Evolutionary conservation across 2,797 vertebrate genomes (phyloP), one percentile per base, ranked within the genome.

Genomic region (Chaunax sp.): DNA sequence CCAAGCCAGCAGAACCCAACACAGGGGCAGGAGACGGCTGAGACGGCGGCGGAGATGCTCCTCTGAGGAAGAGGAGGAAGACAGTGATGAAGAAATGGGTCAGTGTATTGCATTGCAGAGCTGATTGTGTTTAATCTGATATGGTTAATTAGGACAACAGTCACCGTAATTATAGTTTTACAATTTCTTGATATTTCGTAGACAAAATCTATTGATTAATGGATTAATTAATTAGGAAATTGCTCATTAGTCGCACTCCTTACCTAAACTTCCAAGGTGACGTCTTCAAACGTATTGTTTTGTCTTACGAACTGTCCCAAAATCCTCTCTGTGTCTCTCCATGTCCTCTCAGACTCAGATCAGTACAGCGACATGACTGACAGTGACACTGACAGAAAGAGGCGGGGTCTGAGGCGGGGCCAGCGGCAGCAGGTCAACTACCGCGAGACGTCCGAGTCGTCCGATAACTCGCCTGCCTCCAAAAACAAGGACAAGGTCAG

Each of bases 381-480:
- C 57, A 94, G 95, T 9, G 95, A 95, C 30, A 75, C 94, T 58
- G 97, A 99, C 81, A 94, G 94, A 5, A 94, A 95, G 52, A 92
- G 96, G 87, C 94, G 96, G 53, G 93, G 97, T 19, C 95, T 97
- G 44, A 93, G 96, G 77, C 94, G 98, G 58, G 97, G 97, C 81
- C 96, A 95, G 84, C 95, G 93, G 59, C 94, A 96, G 84, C 95
- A 97, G 88, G 97, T 99, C 63, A 99, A 99, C 92, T 99, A 99
- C 70, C 94, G 95, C 1, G 98, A 99, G 89, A 97, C 97, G n/a
- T 96, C 98, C 0, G 97, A 98, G 85, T 98, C 96, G 0, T 91
- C 91, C 0, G 97, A 98, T 12, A 94, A 93, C 73, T 98, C 97
- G 10, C 93, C 89, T 55, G 92, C 94, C 28, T 91, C 93, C 8